Evolutionary conservation across 2,797 vertebrate genomes (phyloP).

Genomic region (Nothura maculosa): DNA sequence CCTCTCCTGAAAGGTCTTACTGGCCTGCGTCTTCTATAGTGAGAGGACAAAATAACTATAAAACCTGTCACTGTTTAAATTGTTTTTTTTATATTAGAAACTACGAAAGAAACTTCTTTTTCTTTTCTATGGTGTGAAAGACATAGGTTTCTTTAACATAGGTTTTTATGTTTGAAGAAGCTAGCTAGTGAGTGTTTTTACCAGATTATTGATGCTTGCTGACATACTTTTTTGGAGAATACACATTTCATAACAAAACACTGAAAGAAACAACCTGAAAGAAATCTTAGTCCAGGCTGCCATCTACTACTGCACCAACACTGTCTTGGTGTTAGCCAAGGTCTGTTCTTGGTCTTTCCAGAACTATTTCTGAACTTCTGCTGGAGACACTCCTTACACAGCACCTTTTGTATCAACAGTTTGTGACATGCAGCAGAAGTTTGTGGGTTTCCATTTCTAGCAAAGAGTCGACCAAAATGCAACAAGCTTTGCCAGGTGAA

Average conservation of each 20-base stretch:
- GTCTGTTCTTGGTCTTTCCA: not conserved
- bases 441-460: not conserved
- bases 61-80: not conserved
- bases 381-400: not conserved
- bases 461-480: not conserved
- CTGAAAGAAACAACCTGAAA: not conserved
- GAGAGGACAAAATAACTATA: not conserved
- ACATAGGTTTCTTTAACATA: not conserved
- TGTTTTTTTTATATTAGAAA: not conserved
- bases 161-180: not conserved
- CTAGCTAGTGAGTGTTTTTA: not conserved
- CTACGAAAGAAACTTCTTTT: not conserved
- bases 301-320: not conserved
- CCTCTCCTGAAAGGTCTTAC: not conserved
- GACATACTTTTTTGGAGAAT: not conserved
- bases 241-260: constrained; percentile 35
- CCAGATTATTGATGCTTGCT: not conserved
- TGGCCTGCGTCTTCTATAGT: not conserved
- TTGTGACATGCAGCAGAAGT: not conserved
- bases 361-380: not conserved
- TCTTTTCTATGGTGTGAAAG: not conserved
- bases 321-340: not conserved
- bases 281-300: not conserved
- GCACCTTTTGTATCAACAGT: not conserved
- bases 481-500: not conserved